Evolutionary conservation across 2,888 invertebrate genomes (phyloP), one percentile per base, ranked within the genome.

Genomic region (Parasteatoda lunata): DNA sequence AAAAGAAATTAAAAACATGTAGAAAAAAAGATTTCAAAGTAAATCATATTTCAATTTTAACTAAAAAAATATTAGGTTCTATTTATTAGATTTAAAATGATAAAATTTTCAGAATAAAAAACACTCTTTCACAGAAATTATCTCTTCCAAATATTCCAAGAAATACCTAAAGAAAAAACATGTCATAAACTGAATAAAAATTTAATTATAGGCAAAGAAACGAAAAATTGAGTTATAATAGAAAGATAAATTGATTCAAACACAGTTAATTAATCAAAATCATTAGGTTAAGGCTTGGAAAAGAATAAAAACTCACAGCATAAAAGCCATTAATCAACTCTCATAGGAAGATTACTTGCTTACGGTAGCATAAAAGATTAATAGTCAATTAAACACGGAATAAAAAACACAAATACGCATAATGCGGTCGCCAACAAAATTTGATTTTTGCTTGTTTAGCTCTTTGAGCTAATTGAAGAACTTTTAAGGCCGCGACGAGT

Each of bases 311-410:
- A 59, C n/a, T 59, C n/a, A 30, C 30, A 13, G 59, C 59, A 59
- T 59, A n/a, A 59, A 30, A 59, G 59, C n/a, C 9, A 59, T 59
- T 59, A 59, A 59, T 59, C 59, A 59, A 59, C 11, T 9, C 59
- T 59, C 59, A 59, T 59, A 59, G 59, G n/a, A 59, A 5, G 59
- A 59, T 59, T 30, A 30, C 30, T 30, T 77, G 68, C 68, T 77
- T 68, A 52, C 6, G 30, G 48, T 64, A 66, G 66, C 77, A 51
- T 77, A 7, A 68, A 77, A 77, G 77, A 77, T 77, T 77, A 68
- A 77, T 77, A 49, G 77, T 54, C 73, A 73, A 73, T 73, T 73
- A 45, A 59, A 59, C 59, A 59, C n/a, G 59, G 30, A 59, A 59
- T 59, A 59, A 59, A 11, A 59, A 54, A 59, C 9, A 59, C 11